Base-by-base conservation (phyloP, 2,113 vertebrate species). In the Myodes glareolus region DNA sequence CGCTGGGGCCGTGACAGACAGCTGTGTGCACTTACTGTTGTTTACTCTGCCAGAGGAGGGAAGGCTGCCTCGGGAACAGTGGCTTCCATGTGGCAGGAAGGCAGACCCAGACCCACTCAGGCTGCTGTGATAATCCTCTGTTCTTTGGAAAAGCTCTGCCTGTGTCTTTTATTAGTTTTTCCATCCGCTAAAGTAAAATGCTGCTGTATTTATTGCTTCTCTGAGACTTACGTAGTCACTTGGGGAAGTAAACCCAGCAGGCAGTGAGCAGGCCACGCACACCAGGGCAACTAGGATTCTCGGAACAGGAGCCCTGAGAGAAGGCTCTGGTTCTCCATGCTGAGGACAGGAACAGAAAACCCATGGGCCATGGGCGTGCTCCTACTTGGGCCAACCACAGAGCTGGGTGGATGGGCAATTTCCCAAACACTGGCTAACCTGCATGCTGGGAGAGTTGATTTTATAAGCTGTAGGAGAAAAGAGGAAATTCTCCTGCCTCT, bases 191-290 rank as follows among this genome's bases (percentile, higher is more conserved):
- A 91, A 76, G 67, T 91, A 77, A 92, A 89, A 55, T 76, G 55
- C 42, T 72, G 67, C 77, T 50, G 1, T 88, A 47, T 88, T 92
- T 77, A 67, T 91, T 96, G 92, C 42, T 82, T 95, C 81, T 97
- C 45, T 88, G 65, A 6, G 12, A 55, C 90, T 86, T 65, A 75
- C n/a, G 68, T 39, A 92, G 85, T 81, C 85, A 29, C 58, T 72
- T 82, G 88, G 91, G 86, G 75, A 94, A 86, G 36, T 94, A 72
- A 63, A 65, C 67, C 77, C 55, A n/a, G 91, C 21, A 39, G 93
- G 77, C 86, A 70, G 42, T 4, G 80, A 82, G 10, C 8, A 75
- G 84, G 84, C 17, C 55, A 29, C 17, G 50, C 76, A 75, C 2
- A 33, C 0, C 52, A 68, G 84, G 93, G 45, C 65, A 91, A 42